phyloP scores from a whole-genome alignment of 2,113 vertebrate species.

The Sturnira hondurensis region DNA sequence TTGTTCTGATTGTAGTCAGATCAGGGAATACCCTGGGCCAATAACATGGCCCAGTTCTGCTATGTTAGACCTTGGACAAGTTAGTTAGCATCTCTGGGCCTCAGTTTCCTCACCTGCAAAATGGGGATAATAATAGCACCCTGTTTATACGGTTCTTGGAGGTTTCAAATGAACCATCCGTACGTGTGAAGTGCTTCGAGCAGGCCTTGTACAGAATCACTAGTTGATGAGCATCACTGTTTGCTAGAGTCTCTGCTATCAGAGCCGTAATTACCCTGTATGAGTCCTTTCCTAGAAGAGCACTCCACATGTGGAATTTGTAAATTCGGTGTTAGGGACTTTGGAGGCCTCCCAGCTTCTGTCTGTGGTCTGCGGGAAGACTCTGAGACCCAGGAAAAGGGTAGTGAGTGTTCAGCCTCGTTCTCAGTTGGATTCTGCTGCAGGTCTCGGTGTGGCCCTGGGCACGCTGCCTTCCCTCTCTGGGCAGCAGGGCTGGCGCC shows the following conservation, averaged over 20 bases:
- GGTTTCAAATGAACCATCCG: background rate
- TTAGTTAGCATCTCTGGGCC: background rate
- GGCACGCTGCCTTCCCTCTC: background rate
- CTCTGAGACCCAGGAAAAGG: background rate
- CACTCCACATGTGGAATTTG: background rate
- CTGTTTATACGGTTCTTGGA: background rate
- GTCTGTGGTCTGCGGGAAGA: background rate
- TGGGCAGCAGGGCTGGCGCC: background rate
- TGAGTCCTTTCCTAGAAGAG: background rate
- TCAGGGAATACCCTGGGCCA: background rate
- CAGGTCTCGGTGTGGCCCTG: background rate
- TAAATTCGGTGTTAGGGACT: background rate
- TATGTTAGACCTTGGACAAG: background rate
- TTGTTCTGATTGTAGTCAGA: background rate
- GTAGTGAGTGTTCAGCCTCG: background rate
- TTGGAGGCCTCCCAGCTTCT: background rate
- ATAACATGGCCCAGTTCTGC: background rate
- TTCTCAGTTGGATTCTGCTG: background rate
- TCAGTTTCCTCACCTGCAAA: background rate
- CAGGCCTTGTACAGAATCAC: background rate
- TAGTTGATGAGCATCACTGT: background rate
- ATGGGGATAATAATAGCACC: background rate
- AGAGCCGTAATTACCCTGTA: background rate
- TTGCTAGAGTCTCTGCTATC: rapidly evolving
- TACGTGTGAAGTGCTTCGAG: background rate